These are phyloP conservation scores for Centruroides vittatus DNA, from an alignment of 1,140 invertebrate species.

Conservation along the genomic window DNA sequence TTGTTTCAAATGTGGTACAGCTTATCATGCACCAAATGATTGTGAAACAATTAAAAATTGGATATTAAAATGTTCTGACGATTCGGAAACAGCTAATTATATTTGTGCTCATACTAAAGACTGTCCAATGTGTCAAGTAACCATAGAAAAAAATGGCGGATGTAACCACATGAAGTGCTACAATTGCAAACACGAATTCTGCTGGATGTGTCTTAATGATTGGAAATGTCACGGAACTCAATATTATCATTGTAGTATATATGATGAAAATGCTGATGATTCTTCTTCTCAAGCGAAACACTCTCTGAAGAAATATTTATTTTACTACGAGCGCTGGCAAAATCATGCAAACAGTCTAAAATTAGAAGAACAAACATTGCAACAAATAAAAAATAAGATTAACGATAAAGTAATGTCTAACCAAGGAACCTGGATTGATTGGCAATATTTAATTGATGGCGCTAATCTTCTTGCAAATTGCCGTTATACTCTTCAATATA, in stretches of 20 bases:
- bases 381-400: constrained; percentile 74
- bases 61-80: constrained; percentile 97
- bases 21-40: constrained; percentile 96
- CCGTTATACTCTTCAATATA: constrained; percentile 96
- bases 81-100: constrained; percentile 98
- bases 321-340: constrained; percentile 99
- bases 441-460: constrained; percentile 94
- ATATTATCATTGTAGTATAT: not conserved
- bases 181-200: constrained; percentile 7
- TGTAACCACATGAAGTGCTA: constrained; percentile 25
- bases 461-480: constrained; percentile 86
- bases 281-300: constrained; percentile 82
- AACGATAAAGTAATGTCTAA: constrained; percentile 71
- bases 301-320: constrained; percentile 96
- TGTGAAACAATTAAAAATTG: constrained; percentile 91
- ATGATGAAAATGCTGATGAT: not conserved
- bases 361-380: constrained; percentile 85
- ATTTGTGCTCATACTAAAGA: constrained; percentile 44
- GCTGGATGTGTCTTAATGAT: constrained; percentile 4
- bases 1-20: constrained; percentile 83
- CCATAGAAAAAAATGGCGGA: constrained; percentile 6
- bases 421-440: constrained; percentile 98
- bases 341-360: constrained; percentile 96
- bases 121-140: constrained; percentile 2
- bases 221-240: not conserved